Base-by-base conservation (phyloP, 2,113 vertebrate genomes). In the Channa argus region DNA sequence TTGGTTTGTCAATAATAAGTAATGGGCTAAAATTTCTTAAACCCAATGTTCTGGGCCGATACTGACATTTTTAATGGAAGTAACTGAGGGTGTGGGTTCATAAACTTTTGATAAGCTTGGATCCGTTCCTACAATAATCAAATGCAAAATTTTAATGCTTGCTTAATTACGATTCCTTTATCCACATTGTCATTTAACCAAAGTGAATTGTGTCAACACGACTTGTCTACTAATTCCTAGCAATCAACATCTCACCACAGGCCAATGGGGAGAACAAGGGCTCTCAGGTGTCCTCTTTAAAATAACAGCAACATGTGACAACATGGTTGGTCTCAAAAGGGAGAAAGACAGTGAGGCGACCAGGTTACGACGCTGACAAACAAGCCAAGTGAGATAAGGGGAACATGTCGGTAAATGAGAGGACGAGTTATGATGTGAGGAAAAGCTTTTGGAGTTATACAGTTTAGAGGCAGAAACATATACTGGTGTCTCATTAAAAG, bases 151-250 rank as follows among this genome's bases (percentile, higher is more conserved):
- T n/a, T n/a, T n/a, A n/a, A n/a, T 24, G 24, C 24, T 24, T 24
- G 24, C 24, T 24, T 24, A 24, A 24, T 24, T 24, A 24, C 1
- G 24, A 24, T 24, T 24, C 24, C 24, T 24, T 24, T 24, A 24
- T 24, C 24, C 24, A 24, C 24, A 24, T 24, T 24, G 24, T 24
- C 24, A 24, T 24, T 24, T 63, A 80, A 81, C 49, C 63, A 71
- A 84, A 69, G 59, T 64, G 76, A 90, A 93, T 91, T 91, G 80
- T 80, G 67, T 71, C n/a, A 69, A 77, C 78, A 80, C 71, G 39
- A 61, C 74, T 76, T 76, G 78, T 73, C 73, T n/a, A n/a, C 75
- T 79, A 43, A 53, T 53, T 81, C 51, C 37, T 38, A 43, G 62
- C 69, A 61, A 41, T 49, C 24, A 4, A 84, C 72, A 53, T 66